Conservation (phyloP, 2,113 vertebrate genomes). For the Anas platyrhynchos region DNA sequence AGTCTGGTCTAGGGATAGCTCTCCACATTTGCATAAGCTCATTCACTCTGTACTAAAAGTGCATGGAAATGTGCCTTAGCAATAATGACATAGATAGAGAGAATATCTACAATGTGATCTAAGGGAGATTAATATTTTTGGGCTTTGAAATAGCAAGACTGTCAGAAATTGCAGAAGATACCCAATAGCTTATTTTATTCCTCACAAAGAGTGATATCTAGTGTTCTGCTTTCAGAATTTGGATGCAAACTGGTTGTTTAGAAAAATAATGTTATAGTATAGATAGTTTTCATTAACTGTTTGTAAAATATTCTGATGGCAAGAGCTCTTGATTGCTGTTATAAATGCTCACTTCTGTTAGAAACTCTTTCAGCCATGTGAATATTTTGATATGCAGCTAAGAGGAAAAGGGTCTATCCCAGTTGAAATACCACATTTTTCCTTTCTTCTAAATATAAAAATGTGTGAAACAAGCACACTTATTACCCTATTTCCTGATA, state of each 20-base stretch:
- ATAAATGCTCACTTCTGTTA: background rate
- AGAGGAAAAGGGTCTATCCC: background rate
- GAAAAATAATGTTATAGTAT: background rate
- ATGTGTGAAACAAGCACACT: background rate
- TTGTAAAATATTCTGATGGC: background rate
- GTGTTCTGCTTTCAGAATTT: background rate
- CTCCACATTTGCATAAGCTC: slow-evolving; percentile 20
- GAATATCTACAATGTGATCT: background rate
- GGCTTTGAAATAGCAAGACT: background rate
- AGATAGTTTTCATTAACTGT: background rate
- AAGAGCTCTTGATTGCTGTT: background rate
- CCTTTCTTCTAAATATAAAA: background rate
- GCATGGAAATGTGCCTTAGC: background rate
- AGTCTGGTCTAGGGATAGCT: background rate
- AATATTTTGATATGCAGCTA: background rate
- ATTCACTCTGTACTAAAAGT: background rate
- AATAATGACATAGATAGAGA: background rate
- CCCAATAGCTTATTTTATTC: background rate
- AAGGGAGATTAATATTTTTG: background rate
- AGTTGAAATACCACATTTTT: background rate
- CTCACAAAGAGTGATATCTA: background rate
- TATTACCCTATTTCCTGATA: background rate
- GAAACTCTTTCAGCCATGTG: background rate
- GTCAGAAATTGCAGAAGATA: background rate
- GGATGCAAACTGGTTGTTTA: background rate